These are phyloP conservation scores for Melitaea cinxia DNA, from an alignment of 1,140 invertebrate species.

Conservation along the genomic window DNA sequence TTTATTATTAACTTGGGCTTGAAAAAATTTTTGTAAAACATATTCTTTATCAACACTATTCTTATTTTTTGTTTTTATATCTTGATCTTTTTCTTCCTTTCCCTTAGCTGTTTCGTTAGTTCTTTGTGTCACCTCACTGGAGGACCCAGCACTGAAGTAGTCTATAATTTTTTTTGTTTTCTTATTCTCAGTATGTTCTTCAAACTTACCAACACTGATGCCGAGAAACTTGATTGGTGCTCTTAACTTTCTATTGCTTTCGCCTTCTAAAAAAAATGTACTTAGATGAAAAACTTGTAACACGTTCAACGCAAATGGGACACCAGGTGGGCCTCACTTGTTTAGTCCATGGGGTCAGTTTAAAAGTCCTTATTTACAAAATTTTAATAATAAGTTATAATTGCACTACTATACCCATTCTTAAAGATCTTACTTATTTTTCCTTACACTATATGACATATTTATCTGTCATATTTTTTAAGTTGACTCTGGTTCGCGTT, in stretches of 20 bases:
- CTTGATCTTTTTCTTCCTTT: constrained; percentile 12
- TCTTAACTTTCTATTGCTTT: constrained; percentile 72
- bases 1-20: constrained; percentile 26
- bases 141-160: constrained; percentile 81
- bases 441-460: no score
- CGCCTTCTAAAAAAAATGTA: constrained; percentile 51
- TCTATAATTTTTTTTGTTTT: constrained; percentile 83
- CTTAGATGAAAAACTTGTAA: neutral
- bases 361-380: no score
- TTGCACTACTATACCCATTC: no score
- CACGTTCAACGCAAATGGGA: no score
- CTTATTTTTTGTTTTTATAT: constrained; percentile 34
- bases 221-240: constrained; percentile 87
- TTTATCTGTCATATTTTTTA: no score
- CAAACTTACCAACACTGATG: constrained; percentile 91
- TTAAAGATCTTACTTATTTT: no score
- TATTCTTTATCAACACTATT: constrained; percentile 50
- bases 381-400: no score
- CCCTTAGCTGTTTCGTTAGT: constrained; percentile 26
- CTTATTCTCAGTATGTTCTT: constrained; percentile 81
- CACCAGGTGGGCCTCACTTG: no score
- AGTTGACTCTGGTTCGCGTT: no score
- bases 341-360: no score
- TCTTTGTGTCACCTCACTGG: constrained; percentile 43
- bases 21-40: constrained; percentile 60